Conservation (phyloP, 2,888 invertebrate genomes). For the Tenthredo livida region DNA sequence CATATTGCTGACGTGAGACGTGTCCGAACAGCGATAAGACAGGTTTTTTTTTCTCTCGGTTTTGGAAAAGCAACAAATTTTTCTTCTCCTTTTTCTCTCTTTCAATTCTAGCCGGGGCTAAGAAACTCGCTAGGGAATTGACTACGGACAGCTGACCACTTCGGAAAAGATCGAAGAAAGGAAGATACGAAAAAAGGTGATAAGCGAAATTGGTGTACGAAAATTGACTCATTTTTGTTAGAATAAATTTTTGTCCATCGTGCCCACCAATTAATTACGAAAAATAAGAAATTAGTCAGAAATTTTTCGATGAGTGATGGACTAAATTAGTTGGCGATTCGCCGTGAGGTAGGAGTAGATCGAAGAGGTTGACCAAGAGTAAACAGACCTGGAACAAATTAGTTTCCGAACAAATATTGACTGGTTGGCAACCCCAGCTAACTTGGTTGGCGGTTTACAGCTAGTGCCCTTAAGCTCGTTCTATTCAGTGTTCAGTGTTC, state of each 20-base stretch:
- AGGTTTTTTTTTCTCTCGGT: neutral
- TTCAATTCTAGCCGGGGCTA: too few relatives aligned
- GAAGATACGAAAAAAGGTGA: neutral
- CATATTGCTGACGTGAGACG: too few relatives aligned
- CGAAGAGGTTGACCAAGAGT: conserved; percentile 35
- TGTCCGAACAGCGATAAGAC: too few relatives aligned
- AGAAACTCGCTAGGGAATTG: too few relatives aligned
- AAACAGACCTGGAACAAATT: conserved; percentile 51
- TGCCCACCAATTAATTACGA: neutral
- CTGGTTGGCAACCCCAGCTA: conserved; percentile 14
- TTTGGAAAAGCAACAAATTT: neutral
- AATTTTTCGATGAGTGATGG: neutral
- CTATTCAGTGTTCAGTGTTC: neutral
- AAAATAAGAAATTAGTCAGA: neutral
- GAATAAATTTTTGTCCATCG: neutral
- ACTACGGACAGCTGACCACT: too few relatives aligned
- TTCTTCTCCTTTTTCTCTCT: too few relatives aligned
- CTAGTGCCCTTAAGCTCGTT: neutral
- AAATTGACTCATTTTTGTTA: neutral
- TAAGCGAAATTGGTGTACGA: too few relatives aligned
- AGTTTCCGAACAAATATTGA: conserved; percentile 52
- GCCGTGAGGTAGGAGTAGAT: neutral
- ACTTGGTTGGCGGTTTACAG: conserved; percentile 18
- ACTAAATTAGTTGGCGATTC: neutral
- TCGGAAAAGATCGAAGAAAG: too few relatives aligned